Evolutionary conservation across 2,888 invertebrate species (phyloP).

Genomic region (Cremastinae sp.): DNA sequence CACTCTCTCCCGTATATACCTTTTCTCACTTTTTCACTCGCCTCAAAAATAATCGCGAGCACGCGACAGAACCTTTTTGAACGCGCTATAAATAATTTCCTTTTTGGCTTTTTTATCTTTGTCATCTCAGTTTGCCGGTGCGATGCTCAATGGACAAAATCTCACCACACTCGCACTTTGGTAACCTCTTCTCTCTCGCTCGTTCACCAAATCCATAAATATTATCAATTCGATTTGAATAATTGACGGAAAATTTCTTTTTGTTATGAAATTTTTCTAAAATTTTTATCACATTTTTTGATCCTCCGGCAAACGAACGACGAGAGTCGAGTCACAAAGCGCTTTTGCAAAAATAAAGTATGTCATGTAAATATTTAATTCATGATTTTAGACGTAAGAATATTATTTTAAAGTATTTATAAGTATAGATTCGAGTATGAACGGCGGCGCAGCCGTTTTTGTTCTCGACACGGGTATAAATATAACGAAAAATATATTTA

Average conservation of each 20-base stretch:
- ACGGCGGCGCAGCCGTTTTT: slow-evolving; percentile 14
- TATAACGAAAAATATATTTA: slow-evolving; percentile 46
- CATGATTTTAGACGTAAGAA: not conserved
- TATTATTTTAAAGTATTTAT: slow-evolving; percentile 8
- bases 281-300: not conserved
- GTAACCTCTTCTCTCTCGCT: slow-evolving; percentile 28
- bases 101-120: slow-evolving; percentile 3
- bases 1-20: not conserved
- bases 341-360: slow-evolving; percentile 41
- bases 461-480: slow-evolving; percentile 50
- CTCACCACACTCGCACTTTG: slow-evolving; percentile 60
- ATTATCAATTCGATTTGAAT: no score
- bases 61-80: not conserved
- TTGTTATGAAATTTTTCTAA: not conserved
- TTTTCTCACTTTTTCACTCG: not conserved
- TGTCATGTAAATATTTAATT: slow-evolving; percentile 36
- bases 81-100: slow-evolving; percentile 23
- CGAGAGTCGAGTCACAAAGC: slow-evolving; percentile 42
- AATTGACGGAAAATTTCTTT: no score
- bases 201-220: slow-evolving; percentile 34
- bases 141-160: slow-evolving; percentile 67
- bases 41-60: slow-evolving; percentile 10
- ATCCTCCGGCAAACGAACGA: slow-evolving; percentile 48
- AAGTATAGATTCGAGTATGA: slow-evolving; percentile 5
- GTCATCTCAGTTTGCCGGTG: slow-evolving; percentile 25